Evolutionary conservation across 1,140 invertebrate species (phyloP), one percentile per base, ranked within the genome.

Genomic region (Nixonia krombeini): DNA sequence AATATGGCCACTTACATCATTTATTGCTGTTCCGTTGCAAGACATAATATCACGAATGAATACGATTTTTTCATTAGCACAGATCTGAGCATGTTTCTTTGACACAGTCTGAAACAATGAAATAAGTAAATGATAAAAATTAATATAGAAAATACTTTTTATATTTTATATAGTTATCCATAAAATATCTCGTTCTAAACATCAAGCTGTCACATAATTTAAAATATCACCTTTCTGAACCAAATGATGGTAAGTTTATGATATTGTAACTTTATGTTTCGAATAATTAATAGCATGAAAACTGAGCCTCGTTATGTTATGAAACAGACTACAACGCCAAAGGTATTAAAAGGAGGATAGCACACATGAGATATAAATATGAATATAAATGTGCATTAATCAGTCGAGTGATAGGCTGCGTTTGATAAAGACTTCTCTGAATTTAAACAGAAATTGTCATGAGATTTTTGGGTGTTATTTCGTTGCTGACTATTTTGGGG

Each of bases 1-100:
- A n/a, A n/a, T n/a, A n/a, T n/a, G n/a, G n/a, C n/a, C n/a, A 51
- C 52, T 79, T 74, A 84, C 83, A 37, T 72, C 62, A 45, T 85
- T 82, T 7, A 85, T 45, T 25, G 68, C 75, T 9, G 83, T 82
- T 37, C 71, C 76, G 38, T 85, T 84, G 0, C 70, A 72, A 26
- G 83, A 85, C 40, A 70, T 44, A 0, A 82, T 12, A 50, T 85
- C 83, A 50, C 40, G 70, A 2, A 84, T 72, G 68, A 82, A 85
- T n/a, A 73, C 40, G 23, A 63, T 51, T 16, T 69, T 47, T 4
- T 25, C 42, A 12, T 21, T 21, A 10, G 66, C 74, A 33, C 84
- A 79, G 49, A 84, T 82, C 46, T 84, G 79, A 15, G 80, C 80
- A 50, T 85, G 82, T 23, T 56, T 53, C 53, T 78, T 81, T 4